Conservation (phyloP, 2,797 vertebrate genomes). For the Galagoides demidoff region DNA sequence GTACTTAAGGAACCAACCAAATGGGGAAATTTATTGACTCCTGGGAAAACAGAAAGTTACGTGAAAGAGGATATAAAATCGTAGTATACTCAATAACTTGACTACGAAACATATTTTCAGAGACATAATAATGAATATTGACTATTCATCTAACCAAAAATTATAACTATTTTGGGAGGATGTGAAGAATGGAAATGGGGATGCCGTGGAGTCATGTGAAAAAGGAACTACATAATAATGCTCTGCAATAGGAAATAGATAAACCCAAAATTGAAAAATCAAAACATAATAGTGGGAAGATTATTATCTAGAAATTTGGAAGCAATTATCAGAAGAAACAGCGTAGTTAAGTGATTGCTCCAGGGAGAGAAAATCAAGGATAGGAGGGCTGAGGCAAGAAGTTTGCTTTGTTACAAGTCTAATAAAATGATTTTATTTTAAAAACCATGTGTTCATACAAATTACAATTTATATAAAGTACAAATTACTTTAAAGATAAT, state of each 20-base stretch:
- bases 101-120: conserved; percentile 8
- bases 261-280: not conserved
- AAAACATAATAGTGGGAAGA: not conserved
- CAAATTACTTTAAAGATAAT: not conserved
- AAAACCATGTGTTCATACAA: not conserved
- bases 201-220: not conserved
- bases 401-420: not conserved
- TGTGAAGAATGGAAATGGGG: not conserved
- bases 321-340: conserved; percentile 49
- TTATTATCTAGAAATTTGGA: conserved; percentile 44
- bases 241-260: conserved; percentile 47
- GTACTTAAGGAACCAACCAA: not conserved
- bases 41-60: not conserved
- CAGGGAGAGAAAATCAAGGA: not conserved
- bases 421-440: conserved; percentile 16
- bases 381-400: not conserved
- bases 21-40: not conserved
- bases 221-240: not conserved
- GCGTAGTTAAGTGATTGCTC: not conserved
- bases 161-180: not conserved
- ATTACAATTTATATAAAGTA: conserved; percentile 31
- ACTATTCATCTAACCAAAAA: not conserved
- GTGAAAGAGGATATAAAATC: not conserved
- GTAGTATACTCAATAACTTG: not conserved
- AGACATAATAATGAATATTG: not conserved